Percentiles rank a stretch among this genome's conserved stretches.
Evolutionary conservation across 1,140 invertebrate species (phyloP).

Genomic region (Cotesia glomerata): DNA sequence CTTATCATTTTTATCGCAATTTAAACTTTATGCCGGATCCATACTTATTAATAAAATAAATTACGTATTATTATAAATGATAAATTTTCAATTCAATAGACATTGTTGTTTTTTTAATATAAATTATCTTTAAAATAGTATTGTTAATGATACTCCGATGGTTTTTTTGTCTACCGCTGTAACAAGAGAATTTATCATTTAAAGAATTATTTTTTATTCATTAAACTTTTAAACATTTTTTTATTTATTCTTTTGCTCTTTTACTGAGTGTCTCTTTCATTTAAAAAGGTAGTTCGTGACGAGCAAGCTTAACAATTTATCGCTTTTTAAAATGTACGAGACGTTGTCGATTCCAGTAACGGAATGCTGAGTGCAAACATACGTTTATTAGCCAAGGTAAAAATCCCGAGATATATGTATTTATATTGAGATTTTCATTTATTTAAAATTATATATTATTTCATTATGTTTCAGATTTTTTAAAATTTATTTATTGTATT

Average conservation of each 20-base stretch:
- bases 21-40: constrained; percentile 24
- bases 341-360: constrained; percentile 16
- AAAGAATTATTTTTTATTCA: too few species aligned
- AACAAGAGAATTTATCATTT: too few species aligned
- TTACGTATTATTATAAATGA: neutral
- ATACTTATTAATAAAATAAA: constrained; percentile 6
- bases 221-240: neutral
- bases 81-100: neutral
- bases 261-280: too few species aligned
- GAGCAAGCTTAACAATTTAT: constrained; percentile 14
- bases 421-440: too few species aligned
- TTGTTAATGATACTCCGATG: too few species aligned
- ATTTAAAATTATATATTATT: too few species aligned
- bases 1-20: constrained; percentile 34
- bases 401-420: neutral
- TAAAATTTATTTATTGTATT: too few species aligned
- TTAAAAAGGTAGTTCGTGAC: neutral
- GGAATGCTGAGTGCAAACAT: constrained; percentile 22
- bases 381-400: constrained; percentile 17
- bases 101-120: too few species aligned
- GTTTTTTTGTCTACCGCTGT: too few species aligned
- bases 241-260: neutral
- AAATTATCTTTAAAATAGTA: too few species aligned
- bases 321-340: constrained; percentile 14
- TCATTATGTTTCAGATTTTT: too few species aligned